phyloP scores from a whole-genome alignment of 2,888 invertebrate genomes.

The Diarsia brunnea region DNA sequence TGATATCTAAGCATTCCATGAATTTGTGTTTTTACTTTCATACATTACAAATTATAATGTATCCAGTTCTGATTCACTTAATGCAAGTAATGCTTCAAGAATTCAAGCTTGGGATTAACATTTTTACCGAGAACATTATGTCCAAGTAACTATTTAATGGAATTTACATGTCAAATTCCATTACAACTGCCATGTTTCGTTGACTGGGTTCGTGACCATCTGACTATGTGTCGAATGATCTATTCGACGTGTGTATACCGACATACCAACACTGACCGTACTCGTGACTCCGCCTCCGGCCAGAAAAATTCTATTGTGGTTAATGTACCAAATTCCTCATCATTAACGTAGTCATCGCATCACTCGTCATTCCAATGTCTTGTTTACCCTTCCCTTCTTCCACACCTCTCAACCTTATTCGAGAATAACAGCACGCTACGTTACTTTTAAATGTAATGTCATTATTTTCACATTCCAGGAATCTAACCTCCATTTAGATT shows the following conservation, averaged over 20 bases:
- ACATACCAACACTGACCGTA: slow-evolving; percentile 78
- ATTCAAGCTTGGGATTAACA: slow-evolving; percentile 33
- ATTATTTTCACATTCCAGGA: slow-evolving; percentile 78
- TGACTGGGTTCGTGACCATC: slow-evolving; percentile 80
- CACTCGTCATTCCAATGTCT: slow-evolving; percentile 77
- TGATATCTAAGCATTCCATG: slow-evolving; percentile 17
- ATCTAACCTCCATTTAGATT: slow-evolving; percentile 81
- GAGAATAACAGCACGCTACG: slow-evolving; percentile 72
- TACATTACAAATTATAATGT: slow-evolving; percentile 31
- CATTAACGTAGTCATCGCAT: slow-evolving; percentile 83
- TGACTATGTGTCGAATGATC: slow-evolving; percentile 79
- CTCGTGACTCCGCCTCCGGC: slow-evolving; percentile 85
- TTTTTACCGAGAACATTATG: slow-evolving; percentile 34
- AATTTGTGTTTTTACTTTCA: slow-evolving; percentile 27
- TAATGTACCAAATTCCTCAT: slow-evolving; percentile 89
- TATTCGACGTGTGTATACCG: slow-evolving; percentile 75
- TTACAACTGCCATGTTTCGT: slow-evolving; percentile 72
- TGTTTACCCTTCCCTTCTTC: slow-evolving; percentile 79
- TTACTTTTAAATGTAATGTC: slow-evolving; percentile 76
- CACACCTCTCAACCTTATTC: slow-evolving; percentile 72
- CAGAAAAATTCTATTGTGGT: slow-evolving; percentile 89
- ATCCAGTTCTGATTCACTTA: slow-evolving; percentile 47
- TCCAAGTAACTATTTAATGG: slow-evolving; percentile 54
- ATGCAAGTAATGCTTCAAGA: slow-evolving; percentile 44
- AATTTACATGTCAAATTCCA: slow-evolving; percentile 73